Conservation (phyloP, 2,888 invertebrate genomes). For the Limnephilus lunatus region DNA sequence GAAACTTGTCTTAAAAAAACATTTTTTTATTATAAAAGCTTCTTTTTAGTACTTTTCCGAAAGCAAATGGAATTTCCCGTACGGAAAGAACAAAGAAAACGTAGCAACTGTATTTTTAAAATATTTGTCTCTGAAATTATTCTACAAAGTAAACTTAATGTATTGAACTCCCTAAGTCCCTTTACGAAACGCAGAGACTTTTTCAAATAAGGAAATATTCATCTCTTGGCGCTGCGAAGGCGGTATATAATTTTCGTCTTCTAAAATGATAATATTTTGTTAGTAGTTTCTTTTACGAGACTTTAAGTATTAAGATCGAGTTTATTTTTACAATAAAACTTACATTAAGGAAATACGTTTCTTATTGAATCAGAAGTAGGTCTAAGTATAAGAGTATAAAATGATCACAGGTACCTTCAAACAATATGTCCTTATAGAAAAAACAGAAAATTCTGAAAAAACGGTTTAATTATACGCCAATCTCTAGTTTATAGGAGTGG, state of each 20-base stretch:
- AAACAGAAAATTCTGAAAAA: too few species aligned
- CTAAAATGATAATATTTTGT: constrained; percentile 33
- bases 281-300: neutral
- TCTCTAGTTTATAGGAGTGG: too few species aligned
- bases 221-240: constrained; percentile 50
- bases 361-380: too few species aligned
- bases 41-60: neutral
- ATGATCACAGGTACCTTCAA: too few species aligned
- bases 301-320: neutral
- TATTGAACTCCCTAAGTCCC: constrained; percentile 61
- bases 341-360: too few species aligned
- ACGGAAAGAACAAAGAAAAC: neutral
- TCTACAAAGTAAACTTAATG: constrained; percentile 28
- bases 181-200: constrained; percentile 55
- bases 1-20: too few species aligned
- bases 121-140: constrained; percentile 20
- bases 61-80: neutral
- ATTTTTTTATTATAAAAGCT: neutral
- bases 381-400: too few species aligned
- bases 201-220: constrained; percentile 61
- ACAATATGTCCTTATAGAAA: too few species aligned
- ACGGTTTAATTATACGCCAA: too few species aligned
- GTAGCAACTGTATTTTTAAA: neutral
- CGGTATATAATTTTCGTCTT: constrained; percentile 48
- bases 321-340: too few species aligned